Conservation (phyloP, 2,888 invertebrate species). For the Spisula subtruncata region DNA sequence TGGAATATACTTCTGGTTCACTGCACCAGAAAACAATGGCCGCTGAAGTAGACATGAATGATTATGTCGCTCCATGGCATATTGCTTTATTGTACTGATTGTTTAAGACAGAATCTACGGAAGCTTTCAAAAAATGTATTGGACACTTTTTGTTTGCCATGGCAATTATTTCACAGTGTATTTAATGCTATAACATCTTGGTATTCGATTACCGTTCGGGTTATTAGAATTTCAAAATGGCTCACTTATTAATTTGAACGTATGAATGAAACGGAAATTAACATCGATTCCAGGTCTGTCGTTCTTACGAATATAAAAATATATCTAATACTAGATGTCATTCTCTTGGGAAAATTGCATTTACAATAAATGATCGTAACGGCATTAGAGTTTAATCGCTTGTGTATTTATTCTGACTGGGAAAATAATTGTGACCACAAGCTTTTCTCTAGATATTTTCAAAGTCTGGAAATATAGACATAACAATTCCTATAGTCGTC, state of each 20-base stretch:
- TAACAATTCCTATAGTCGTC: neutral
- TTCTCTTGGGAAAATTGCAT: conserved; percentile 38
- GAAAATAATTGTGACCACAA: conserved; percentile 21
- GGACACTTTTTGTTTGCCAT: conserved; percentile 11
- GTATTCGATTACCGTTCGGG: conserved; percentile 4
- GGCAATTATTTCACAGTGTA: conserved; percentile 15
- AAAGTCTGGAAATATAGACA: neutral
- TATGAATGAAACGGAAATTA: conserved; percentile 29
- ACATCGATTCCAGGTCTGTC: conserved; percentile 21
- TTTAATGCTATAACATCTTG: neutral
- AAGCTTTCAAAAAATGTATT: conserved; percentile 19
- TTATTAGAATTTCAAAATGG: conserved; percentile 29
- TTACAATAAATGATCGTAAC: conserved; percentile 25
- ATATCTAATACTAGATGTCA: neutral
- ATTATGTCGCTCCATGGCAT: neutral
- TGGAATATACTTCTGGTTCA: neutral
- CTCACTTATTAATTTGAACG: conserved; percentile 30
- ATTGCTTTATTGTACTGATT: neutral
- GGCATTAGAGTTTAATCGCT: neutral
- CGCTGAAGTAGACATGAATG: neutral
- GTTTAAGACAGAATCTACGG: conserved; percentile 12
- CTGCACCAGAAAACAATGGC: neutral
- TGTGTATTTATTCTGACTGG: conserved; percentile 23
- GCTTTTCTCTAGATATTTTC: conserved; percentile 4
- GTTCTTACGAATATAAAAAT: conserved; percentile 30